These are phyloP conservation scores for Pachliopta kotzebuea DNA, from an alignment of 2,888 invertebrate genomes.

Conservation along the genomic window DNA sequence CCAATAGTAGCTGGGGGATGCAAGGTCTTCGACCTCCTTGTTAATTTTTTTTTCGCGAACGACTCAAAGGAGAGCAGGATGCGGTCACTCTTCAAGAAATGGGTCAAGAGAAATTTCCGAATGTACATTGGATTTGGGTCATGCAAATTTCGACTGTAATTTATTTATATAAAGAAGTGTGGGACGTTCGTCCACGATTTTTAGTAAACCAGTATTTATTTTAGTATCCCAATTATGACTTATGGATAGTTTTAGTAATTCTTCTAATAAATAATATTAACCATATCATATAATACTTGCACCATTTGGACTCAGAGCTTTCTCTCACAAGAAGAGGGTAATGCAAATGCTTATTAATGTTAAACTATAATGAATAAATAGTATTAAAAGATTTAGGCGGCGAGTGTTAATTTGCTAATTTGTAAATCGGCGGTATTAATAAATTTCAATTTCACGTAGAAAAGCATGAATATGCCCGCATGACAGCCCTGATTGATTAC, in stretches of 20 bases:
- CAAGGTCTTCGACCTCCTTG: slow-evolving; percentile 55
- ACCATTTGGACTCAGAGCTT: too few species aligned
- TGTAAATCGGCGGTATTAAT: slow-evolving; percentile 34
- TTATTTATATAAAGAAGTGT: slow-evolving; percentile 22
- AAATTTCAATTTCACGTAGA: slow-evolving; percentile 53
- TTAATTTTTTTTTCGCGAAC: slow-evolving; percentile 46
- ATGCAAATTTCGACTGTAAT: slow-evolving; percentile 51
- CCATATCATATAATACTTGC: too few species aligned
- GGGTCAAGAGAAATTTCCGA: slow-evolving; percentile 60
- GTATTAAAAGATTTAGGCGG: background rate
- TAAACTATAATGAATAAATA: background rate
- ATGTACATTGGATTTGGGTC: slow-evolving; percentile 57
- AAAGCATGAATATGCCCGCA: slow-evolving; percentile 50
- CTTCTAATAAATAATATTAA: too few species aligned
- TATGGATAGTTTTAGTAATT: too few species aligned
- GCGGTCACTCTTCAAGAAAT: slow-evolving; percentile 55
- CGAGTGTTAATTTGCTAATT: slow-evolving; percentile 23
- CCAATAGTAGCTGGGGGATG: slow-evolving; percentile 41
- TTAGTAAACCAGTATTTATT: background rate
- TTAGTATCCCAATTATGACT: background rate
- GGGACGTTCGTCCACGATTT: background rate
- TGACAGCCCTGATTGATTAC: slow-evolving; percentile 54
- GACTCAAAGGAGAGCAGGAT: slow-evolving; percentile 43
- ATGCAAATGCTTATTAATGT: background rate
- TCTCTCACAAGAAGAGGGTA: too few species aligned